These are phyloP conservation scores for Clunio marinus DNA, from an alignment of 2,888 invertebrate genomes.

Conservation along the genomic window DNA sequence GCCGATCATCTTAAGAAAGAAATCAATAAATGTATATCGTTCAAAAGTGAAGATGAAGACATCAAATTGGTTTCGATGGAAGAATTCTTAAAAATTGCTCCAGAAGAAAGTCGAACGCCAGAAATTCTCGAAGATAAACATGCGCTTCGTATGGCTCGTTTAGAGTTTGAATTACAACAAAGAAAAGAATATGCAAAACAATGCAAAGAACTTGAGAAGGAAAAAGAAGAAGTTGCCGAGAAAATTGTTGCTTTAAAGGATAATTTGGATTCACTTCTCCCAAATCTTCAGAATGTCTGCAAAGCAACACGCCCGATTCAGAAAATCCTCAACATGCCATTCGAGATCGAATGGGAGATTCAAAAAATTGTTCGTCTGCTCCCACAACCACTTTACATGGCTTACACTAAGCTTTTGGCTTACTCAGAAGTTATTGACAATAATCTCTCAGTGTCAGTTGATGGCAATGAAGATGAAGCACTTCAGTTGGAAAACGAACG, in stretches of 20 bases:
- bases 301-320: conserved; percentile 85
- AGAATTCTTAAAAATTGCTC: conserved; percentile 79
- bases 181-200: conserved; percentile 75
- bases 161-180: conserved; percentile 89
- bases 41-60: conserved; percentile 91
- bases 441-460: conserved; percentile 54
- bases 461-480: conserved; percentile 69
- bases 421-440: conserved; percentile 66
- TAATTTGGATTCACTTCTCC: conserved; percentile 74
- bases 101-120: conserved; percentile 62
- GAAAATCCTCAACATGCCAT: conserved; percentile 75
- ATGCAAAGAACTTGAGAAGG: conserved; percentile 68
- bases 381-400: conserved; percentile 76
- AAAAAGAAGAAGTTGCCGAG: conserved; percentile 70
- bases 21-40: conserved; percentile 90
- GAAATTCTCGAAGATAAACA: conserved; percentile 68
- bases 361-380: conserved; percentile 70
- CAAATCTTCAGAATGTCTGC: conserved; percentile 67
- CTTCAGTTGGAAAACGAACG: conserved; percentile 54
- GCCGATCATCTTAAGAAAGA: conserved; percentile 89
- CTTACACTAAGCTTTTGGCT: conserved; percentile 79
- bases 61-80: conserved; percentile 81
- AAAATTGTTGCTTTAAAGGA: conserved; percentile 72
- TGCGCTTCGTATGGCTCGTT: conserved; percentile 73
- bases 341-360: conserved; percentile 74